These are phyloP conservation scores for Manis crassicaudata DNA, from an alignment of 2,797 vertebrate genomes.

Conservation along the genomic window DNA sequence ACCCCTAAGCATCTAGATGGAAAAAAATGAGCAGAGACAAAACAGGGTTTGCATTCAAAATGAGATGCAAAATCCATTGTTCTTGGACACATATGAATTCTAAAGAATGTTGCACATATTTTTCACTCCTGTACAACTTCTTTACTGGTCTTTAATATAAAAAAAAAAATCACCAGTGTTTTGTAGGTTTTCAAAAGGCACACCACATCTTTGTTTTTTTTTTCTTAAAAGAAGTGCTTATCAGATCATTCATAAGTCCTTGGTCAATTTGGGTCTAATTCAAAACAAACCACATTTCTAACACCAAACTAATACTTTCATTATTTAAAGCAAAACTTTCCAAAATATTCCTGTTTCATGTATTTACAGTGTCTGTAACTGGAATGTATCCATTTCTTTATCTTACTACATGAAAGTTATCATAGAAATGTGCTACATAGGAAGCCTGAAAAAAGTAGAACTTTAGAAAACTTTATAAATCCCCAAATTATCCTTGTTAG, in stretches of 20 bases:
- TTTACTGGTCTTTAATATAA: neutral
- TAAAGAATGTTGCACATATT: neutral
- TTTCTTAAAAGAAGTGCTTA: slow-evolving; percentile 58
- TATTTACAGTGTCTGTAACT: neutral
- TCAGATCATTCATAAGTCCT: slow-evolving; percentile 45
- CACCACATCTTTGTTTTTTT: neutral
- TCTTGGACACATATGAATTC: neutral
- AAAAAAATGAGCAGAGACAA: slow-evolving; percentile 51
- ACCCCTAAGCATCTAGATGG: neutral
- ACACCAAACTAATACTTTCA: neutral
- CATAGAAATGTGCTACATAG: neutral
- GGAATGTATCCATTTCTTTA: neutral
- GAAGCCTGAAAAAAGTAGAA: slow-evolving; percentile 22
- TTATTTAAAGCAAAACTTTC: slow-evolving; percentile 35
- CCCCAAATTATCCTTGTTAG: neutral
- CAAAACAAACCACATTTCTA: slow-evolving; percentile 59
- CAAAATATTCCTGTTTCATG: neutral
- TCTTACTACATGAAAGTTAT: neutral
- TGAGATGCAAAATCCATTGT: neutral
- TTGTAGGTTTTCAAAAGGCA: slow-evolving; percentile 45
- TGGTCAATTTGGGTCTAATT: slow-evolving; percentile 52
- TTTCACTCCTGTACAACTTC: neutral
- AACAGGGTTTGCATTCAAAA: neutral
- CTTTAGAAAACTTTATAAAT: slow-evolving; percentile 41
- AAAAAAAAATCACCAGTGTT: slow-evolving; percentile 43